phyloP scores from a whole-genome alignment of 2,113 vertebrate species.

The Acinonyx jubatus region DNA sequence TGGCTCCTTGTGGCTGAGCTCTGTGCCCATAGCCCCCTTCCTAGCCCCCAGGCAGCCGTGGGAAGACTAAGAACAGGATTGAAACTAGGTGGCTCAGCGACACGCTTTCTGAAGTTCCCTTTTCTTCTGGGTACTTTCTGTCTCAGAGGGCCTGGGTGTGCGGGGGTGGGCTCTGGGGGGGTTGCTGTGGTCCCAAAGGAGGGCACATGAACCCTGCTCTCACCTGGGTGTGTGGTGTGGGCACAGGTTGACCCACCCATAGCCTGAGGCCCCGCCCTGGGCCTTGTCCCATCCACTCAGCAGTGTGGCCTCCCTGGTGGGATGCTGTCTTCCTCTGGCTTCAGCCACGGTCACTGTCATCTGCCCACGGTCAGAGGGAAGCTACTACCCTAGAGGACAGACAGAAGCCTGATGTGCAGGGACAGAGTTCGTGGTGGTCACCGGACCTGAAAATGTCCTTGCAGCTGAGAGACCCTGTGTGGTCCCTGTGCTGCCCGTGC shows the following conservation, averaged over 20 bases:
- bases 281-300: neutral
- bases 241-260: neutral
- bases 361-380: neutral
- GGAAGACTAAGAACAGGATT: slow-evolving; percentile 45
- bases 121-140: slow-evolving; percentile 51
- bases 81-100: neutral
- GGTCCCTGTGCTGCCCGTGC: no score
- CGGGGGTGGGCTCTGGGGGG: no score
- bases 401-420: neutral
- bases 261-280: neutral
- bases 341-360: no score
- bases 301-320: no score
- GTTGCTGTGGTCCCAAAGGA: neutral
- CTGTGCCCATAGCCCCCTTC: neutral
- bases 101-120: slow-evolving; percentile 45
- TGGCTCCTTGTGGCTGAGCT: rapidly evolving
- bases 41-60: neutral
- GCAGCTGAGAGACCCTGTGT: neutral
- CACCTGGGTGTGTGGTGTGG: neutral
- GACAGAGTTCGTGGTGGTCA: neutral
- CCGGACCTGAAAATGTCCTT: no score
- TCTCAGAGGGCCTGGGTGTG: neutral
- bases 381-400: neutral
- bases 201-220: neutral
- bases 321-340: no score